Evolutionary conservation across 2,888 invertebrate species (phyloP).

Genomic region (Chorisops tibialis): DNA sequence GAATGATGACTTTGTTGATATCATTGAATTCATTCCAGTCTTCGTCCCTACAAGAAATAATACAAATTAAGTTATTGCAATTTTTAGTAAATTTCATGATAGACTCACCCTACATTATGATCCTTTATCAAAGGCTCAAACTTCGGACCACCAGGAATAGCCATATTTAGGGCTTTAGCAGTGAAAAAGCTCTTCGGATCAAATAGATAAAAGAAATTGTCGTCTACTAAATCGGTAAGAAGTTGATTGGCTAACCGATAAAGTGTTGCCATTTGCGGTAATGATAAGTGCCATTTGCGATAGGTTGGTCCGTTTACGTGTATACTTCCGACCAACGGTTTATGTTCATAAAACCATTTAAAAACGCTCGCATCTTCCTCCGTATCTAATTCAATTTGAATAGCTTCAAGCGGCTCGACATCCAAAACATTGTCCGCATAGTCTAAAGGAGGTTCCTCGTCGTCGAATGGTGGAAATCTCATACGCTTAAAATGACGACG

Average conservation of each 20-base stretch:
- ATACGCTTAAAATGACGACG: constrained; percentile 98
- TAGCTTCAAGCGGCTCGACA: constrained; percentile 97
- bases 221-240: constrained; percentile 95
- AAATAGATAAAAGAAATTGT: constrained; percentile 98
- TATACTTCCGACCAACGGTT: constrained; percentile 88
- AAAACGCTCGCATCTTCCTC: constrained; percentile 89
- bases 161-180: constrained; percentile 98
- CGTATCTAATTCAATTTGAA: constrained; percentile 94
- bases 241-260: constrained; percentile 97
- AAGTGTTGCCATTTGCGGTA: constrained; percentile 97
- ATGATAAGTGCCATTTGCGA: constrained; percentile 89
- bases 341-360: constrained; percentile 99
- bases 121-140: constrained; percentile 99
- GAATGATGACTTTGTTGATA: constrained; percentile 99
- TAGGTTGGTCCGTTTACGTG: constrained; percentile 96
- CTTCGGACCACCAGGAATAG: constrained; percentile 99
- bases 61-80: not conserved
- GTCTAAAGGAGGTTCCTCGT: constrained; percentile 98
- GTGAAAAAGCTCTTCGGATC: constrained; percentile 99
- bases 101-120: constrained; percentile 80
- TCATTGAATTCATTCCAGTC: constrained; percentile 99
- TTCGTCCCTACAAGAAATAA: constrained; percentile 72
- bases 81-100: not conserved
- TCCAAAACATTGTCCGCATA: constrained; percentile 99
- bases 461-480: constrained; percentile 99